Conservation (phyloP, 2,888 invertebrate species). For the Cephus nigrinus region DNA sequence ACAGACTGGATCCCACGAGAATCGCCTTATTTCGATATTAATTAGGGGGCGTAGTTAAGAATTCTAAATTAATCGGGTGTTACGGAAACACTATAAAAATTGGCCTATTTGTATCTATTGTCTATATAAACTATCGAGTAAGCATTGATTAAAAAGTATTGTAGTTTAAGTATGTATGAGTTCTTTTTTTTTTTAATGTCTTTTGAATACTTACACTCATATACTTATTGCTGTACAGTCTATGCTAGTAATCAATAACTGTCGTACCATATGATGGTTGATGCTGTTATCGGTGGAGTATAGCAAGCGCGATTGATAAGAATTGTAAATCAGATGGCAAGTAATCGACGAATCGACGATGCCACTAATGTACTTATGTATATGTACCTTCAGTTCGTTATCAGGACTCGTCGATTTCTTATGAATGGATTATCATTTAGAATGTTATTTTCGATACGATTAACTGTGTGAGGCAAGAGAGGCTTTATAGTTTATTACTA, state of each 20-base stretch:
- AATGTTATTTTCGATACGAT: neutral
- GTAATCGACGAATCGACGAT: neutral
- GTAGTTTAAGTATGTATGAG: neutral
- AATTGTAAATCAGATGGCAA: neutral
- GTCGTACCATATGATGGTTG: neutral
- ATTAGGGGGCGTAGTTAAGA: neutral
- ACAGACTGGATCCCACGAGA: neutral
- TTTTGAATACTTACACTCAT: neutral
- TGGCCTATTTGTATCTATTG: neutral
- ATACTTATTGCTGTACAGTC: neutral
- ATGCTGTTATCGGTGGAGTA: neutral
- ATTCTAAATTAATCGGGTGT: neutral
- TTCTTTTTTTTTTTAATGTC: neutral
- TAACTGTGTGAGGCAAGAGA: constrained; percentile 10
- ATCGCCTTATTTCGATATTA: neutral
- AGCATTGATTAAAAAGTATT: neutral
- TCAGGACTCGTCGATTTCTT: neutral
- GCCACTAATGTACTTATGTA: neutral
- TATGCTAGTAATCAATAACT: neutral
- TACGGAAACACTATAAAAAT: neutral
- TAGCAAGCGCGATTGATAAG: neutral
- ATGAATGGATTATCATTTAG: neutral
- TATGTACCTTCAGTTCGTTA: neutral
- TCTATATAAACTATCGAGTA: neutral
- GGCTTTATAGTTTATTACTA: constrained; percentile 10